These are phyloP conservation scores for Spilosoma lubricipeda DNA, from an alignment of 2,888 invertebrate species.

Conservation along the genomic window DNA sequence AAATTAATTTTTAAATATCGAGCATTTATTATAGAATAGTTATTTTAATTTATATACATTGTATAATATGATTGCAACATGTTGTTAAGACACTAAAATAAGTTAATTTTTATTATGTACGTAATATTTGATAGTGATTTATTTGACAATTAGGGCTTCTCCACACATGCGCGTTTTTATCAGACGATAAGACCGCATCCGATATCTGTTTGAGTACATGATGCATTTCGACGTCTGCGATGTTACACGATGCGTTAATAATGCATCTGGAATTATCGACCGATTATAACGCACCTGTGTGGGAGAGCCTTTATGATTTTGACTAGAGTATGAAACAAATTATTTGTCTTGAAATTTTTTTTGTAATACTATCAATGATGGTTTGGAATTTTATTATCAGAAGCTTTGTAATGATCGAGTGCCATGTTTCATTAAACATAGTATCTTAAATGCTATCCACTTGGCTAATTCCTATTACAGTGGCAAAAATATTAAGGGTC, in stretches of 20 bases:
- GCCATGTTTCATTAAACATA: constrained; percentile 10
- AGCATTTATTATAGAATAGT: constrained; percentile 56
- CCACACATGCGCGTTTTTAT: too few relatives aligned
- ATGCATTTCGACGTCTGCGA: too few relatives aligned
- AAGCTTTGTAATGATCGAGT: constrained; percentile 1
- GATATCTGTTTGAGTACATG: too few relatives aligned
- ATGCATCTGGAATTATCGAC: too few relatives aligned
- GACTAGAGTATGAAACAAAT: constrained; percentile 9
- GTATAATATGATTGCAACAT: constrained; percentile 40
- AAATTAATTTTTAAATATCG: constrained; percentile 29
- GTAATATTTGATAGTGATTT: constrained; percentile 17
- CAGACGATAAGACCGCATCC: too few relatives aligned
- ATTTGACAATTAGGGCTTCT: constrained; percentile 9
- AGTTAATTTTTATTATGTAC: constrained; percentile 7
- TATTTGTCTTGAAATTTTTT: constrained; percentile 1
- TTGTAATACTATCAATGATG: neutral
- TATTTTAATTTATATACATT: constrained; percentile 46
- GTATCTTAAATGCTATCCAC: neutral
- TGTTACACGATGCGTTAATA: too few relatives aligned
- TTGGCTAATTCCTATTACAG: neutral
- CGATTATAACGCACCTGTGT: too few relatives aligned
- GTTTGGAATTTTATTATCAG: constrained; percentile 9
- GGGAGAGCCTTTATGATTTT: constrained; percentile 4
- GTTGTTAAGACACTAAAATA: constrained; percentile 18
- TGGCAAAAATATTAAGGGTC: neutral